Evolutionary conservation across 2,888 invertebrate genomes (phyloP).

Genomic region (Labia minor): DNA sequence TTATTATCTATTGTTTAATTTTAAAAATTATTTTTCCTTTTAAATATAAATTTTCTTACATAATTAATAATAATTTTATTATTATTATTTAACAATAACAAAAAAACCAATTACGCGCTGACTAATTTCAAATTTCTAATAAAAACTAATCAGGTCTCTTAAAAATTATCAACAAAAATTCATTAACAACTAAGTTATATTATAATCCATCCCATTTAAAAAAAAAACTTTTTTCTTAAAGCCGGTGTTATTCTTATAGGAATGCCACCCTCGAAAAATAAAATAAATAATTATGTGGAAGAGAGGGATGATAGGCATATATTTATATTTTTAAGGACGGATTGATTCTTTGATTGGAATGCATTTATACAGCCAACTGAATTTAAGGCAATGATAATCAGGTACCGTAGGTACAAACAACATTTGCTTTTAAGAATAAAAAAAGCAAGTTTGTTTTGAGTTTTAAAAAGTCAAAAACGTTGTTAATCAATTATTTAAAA

Average conservation of each 20-base stretch:
- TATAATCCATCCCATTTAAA: background rate
- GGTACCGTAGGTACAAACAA: background rate
- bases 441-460: background rate
- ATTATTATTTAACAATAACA: background rate
- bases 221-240: background rate
- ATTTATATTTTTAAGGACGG: background rate
- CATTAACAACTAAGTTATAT: background rate
- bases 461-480: background rate
- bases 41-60: no score
- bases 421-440: background rate
- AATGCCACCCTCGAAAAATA: background rate
- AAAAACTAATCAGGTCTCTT: constrained; percentile 9
- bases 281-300: background rate
- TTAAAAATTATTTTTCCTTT: no score
- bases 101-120: background rate
- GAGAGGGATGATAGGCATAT: background rate
- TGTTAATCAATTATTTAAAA: background rate
- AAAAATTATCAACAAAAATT: constrained; percentile 5
- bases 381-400: constrained; percentile 5
- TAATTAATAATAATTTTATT: background rate
- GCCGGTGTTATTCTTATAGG: background rate
- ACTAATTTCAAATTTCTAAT: constrained; percentile 8
- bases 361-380: background rate
- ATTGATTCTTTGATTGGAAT: background rate
- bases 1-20: no score